These are phyloP conservation scores for Prolemur simus DNA, from an alignment of 2,113 vertebrate species.

Conservation along the genomic window DNA sequence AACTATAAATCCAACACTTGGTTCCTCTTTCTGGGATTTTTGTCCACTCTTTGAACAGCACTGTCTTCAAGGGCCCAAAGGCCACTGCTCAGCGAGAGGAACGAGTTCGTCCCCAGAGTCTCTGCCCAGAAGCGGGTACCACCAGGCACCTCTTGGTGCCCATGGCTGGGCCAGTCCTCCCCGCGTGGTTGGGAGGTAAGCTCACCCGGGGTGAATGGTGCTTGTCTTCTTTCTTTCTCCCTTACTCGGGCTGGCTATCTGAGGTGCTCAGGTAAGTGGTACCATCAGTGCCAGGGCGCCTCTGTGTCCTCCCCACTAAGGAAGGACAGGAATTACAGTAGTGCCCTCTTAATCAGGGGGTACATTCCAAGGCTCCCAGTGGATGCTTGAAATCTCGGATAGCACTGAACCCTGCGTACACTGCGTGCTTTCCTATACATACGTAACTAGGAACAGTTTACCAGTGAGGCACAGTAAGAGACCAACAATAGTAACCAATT, in stretches of 20 bases:
- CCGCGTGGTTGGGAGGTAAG: rapidly evolving
- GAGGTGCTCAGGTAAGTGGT: neutral
- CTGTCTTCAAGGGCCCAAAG: neutral
- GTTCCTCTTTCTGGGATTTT: neutral
- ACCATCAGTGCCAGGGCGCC: neutral
- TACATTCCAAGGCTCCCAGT: neutral
- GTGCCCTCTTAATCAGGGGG: neutral
- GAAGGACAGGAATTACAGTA: neutral
- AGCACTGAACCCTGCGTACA: neutral
- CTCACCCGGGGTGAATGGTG: neutral
- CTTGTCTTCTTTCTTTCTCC: neutral
- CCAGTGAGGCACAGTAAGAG: neutral
- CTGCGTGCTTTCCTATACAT: neutral
- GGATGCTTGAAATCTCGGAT: neutral
- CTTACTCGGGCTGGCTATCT: neutral
- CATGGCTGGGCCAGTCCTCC: neutral
- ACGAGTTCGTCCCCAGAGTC: neutral
- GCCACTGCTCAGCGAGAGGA: neutral
- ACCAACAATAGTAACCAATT: neutral
- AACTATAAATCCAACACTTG: neutral
- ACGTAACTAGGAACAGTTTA: neutral
- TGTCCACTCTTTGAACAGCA: neutral
- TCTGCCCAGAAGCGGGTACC: neutral
- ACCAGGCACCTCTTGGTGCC: rapidly evolving
- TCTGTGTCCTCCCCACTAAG: neutral